phyloP scores from a whole-genome alignment of 2,797 vertebrate species.

The Gambelia wislizenii region DNA sequence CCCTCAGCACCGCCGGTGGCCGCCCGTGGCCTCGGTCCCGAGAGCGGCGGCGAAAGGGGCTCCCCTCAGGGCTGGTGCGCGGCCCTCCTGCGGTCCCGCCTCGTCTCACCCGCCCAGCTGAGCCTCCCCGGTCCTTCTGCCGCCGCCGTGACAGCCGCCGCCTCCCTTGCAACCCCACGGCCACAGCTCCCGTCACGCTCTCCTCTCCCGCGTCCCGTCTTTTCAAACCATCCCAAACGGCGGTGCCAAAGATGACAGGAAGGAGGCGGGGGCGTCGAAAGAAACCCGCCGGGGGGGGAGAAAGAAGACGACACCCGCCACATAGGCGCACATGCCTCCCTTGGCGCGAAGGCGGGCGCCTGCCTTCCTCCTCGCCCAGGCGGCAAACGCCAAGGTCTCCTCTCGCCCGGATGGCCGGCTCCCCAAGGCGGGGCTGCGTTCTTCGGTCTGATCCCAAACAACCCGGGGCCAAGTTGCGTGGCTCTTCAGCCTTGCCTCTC shows the following conservation, averaged over 20 bases:
- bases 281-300: not conserved
- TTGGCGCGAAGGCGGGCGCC: not conserved
- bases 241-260: conserved; percentile 5
- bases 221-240: not conserved
- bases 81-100: conserved; percentile 37
- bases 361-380: not conserved
- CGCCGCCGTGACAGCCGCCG: conserved; percentile 46
- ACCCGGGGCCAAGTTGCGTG: not conserved
- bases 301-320: not conserved
- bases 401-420: too few species aligned
- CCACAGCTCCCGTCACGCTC: too few species aligned
- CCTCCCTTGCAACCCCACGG: conserved; percentile 39
- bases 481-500: not conserved
- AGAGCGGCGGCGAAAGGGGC: not conserved
- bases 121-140: conserved; percentile 51
- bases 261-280: not conserved
- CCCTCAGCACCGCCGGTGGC: not conserved
- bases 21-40: not conserved
- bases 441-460: not conserved
- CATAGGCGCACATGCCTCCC: not conserved
- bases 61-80: conserved; percentile 23
- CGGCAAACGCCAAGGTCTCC: not conserved
- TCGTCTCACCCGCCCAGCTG: conserved; percentile 42
- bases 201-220: too few species aligned
- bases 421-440: not conserved